Base-by-base conservation (phyloP, 2,888 invertebrate species). In the Ectemnius cavifrons region DNA sequence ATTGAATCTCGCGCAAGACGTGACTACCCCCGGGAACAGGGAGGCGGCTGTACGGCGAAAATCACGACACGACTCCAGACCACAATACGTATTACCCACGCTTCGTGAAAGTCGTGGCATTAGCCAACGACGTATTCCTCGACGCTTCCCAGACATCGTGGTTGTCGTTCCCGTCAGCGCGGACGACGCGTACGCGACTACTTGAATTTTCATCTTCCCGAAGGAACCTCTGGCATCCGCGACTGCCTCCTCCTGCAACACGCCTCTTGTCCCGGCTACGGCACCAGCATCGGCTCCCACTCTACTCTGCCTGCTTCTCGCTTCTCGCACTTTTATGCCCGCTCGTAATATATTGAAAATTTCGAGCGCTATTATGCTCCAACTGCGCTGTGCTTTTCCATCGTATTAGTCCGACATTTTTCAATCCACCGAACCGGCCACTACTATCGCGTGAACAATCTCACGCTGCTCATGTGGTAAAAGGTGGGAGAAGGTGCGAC, bases 1-100 rank as follows among this genome's bases (percentile, higher is more conserved):
- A 89, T 89, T 87, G 89, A 89, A 89, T 89, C 88, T 88, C 87
- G 87, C 83, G 84, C 81, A 85, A 88, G 88, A 89, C 88, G 88
- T 89, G 89, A 89, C 88, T 84, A 86, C 88, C 89, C 86, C 81
- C 81, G 87, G 88, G 88, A 87, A 84, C 85, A 83, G 79, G 81
- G 86, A 82, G 84, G 85, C 81, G 86, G 84, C 87, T 88, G 83
- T 84, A 85, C 81, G 82, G 80, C 85, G 86, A 85, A 88, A 88
- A 88, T 89, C 89, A 88, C 87, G 86, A 87, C 87, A 86, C 86
- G 87, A 86, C 85, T 86, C 68, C 78, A 82, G 77, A 52, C 80
- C 83, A 85, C 86, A 87, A 87, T 88, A 87, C 87, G 84, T 88
- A 86, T 87, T 87, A 84, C 84, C 78, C 71, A 80, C 81, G 82